These are phyloP conservation scores for Peribatodes rhomboidaria DNA, from an alignment of 2,888 invertebrate genomes.

Conservation along the genomic window DNA sequence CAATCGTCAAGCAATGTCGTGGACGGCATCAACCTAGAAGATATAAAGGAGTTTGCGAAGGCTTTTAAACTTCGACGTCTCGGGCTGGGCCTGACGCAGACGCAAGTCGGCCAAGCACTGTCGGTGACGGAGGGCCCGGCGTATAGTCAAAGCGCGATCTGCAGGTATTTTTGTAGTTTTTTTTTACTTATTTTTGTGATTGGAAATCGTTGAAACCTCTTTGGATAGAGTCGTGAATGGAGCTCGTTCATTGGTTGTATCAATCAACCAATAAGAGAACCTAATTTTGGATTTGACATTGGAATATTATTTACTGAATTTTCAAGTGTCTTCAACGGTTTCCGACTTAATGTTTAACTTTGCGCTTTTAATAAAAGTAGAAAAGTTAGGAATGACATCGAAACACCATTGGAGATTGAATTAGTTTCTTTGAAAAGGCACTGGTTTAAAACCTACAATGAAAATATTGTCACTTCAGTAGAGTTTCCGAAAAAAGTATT, in stretches of 20 bases:
- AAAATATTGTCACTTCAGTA: too few relatives aligned
- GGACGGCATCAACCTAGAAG: conserved; percentile 98
- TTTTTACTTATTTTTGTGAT: not conserved
- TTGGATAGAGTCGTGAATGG: not conserved
- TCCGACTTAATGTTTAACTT: conserved; percentile 9
- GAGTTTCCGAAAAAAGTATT: too few relatives aligned
- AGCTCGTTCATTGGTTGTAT: not conserved
- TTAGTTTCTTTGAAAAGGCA: not conserved
- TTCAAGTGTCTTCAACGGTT: conserved; percentile 10
- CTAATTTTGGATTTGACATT: not conserved
- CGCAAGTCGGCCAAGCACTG: conserved; percentile 98
- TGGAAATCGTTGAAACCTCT: conserved; percentile 15
- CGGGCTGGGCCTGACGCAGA: conserved; percentile 97
- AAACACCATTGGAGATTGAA: not conserved
- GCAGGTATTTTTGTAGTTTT: conserved; percentile 90
- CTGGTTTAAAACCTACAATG: not conserved
- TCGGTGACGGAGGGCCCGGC: conserved; percentile 99
- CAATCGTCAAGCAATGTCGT: conserved; percentile 97
- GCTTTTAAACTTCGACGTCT: conserved; percentile 97
- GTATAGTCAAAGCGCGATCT: conserved; percentile 99
- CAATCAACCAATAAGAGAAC: too few relatives aligned
- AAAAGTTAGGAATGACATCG: not conserved
- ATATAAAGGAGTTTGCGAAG: conserved; percentile 99
- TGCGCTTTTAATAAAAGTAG: not conserved
- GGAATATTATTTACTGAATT: not conserved